These are phyloP conservation scores for Pyrocoelia pectoralis DNA, from an alignment of 2,888 invertebrate species.

Conservation along the genomic window DNA sequence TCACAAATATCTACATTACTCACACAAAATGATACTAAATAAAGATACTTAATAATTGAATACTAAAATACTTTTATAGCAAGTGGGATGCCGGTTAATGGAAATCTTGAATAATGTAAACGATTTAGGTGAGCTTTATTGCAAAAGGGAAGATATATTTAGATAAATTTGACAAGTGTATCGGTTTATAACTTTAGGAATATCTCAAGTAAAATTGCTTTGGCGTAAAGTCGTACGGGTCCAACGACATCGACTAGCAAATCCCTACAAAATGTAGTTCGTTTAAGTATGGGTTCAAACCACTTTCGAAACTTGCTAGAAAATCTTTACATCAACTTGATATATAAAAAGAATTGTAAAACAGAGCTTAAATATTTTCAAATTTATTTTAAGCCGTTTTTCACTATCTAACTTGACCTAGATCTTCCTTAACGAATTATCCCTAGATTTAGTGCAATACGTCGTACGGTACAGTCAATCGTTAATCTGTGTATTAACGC, in stretches of 20 bases:
- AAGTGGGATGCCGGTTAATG: conserved; percentile 13
- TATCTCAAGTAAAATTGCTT: conserved; percentile 26
- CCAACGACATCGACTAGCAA: conserved; percentile 22
- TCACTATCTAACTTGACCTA: too few relatives aligned
- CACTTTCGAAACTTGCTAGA: background rate
- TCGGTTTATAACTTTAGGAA: conserved; percentile 28
- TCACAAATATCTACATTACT: conserved; percentile 26
- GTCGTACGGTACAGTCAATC: conserved; percentile 14
- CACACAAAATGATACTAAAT: background rate
- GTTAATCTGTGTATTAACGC: conserved; percentile 27
- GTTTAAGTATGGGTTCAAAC: background rate
- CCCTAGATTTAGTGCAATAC: too few relatives aligned
- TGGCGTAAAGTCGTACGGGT: conserved; percentile 17
- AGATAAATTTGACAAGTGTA: conserved; percentile 30
- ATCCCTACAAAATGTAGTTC: conserved; percentile 16
- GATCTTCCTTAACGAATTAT: too few relatives aligned
- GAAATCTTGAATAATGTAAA: conserved; percentile 22
- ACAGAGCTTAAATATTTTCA: too few relatives aligned
- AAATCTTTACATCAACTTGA: background rate
- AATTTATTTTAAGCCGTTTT: too few relatives aligned
- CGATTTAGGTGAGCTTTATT: conserved; percentile 18
- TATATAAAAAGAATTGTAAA: too few relatives aligned
- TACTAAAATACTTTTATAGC: conserved; percentile 2
- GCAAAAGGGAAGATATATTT: conserved; percentile 23
- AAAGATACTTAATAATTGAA: conserved; percentile 21